Evolutionary conservation across 2,797 vertebrate genomes (phyloP).

Genomic region (Muraenolepis orangiensis): DNA sequence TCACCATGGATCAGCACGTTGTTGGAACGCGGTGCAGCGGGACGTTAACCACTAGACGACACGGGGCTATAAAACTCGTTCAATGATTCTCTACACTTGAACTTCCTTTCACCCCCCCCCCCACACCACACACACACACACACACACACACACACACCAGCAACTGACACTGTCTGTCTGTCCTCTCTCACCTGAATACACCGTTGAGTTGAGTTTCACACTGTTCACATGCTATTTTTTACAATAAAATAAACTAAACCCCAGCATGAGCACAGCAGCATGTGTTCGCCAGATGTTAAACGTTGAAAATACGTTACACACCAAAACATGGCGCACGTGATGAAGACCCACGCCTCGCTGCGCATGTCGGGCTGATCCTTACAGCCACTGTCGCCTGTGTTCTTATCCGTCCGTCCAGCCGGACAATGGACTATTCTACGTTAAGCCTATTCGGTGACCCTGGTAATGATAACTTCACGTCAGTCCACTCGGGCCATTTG

Average conservation of each 20-base stretch:
- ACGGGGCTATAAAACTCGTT: background rate
- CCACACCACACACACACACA: no score
- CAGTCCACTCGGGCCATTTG: conserved; percentile 19
- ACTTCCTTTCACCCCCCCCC: conserved; percentile 56
- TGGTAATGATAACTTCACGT: conserved; percentile 19
- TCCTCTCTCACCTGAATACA: conserved; percentile 51
- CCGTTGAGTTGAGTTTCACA: conserved; percentile 38
- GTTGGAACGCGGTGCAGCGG: no score
- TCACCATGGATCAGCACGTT: background rate
- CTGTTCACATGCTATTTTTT: conserved; percentile 29
- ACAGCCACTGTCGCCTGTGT: background rate
- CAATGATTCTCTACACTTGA: conserved; percentile 60
- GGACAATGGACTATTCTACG: background rate
- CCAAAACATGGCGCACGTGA: background rate
- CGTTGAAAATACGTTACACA: conserved; percentile 18
- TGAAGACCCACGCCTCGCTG: background rate
- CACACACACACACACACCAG: no score
- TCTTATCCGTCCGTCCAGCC: background rate
- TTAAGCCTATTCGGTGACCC: conserved; percentile 6
- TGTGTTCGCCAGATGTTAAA: conserved; percentile 29
- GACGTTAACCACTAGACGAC: no score
- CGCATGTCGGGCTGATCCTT: background rate
- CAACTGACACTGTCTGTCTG: no score
- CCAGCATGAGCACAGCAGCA: conserved; percentile 28
- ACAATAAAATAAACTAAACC: background rate